Evolutionary conservation across 2,888 invertebrate genomes (phyloP).

Genomic region (Thera obeliscata): DNA sequence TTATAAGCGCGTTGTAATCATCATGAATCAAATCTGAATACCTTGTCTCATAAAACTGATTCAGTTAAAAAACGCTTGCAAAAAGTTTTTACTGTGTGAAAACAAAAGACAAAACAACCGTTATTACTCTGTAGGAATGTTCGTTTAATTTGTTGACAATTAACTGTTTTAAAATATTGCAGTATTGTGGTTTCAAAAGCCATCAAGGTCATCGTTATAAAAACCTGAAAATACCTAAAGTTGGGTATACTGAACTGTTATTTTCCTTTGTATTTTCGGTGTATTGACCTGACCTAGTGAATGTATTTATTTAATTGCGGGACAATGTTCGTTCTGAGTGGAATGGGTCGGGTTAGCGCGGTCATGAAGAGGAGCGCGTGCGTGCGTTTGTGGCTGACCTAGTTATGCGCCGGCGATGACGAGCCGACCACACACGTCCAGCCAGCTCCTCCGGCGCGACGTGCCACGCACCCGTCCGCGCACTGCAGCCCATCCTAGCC

Average conservation of each 20-base stretch:
- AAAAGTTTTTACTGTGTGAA: constrained; percentile 22
- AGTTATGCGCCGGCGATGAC: constrained; percentile 67
- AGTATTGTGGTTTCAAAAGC: constrained; percentile 34
- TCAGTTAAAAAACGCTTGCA: constrained; percentile 32
- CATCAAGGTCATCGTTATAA: constrained; percentile 42
- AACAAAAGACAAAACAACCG: constrained; percentile 26
- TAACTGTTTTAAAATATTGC: constrained; percentile 35
- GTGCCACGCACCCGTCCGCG: constrained; percentile 54
- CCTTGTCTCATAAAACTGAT: constrained; percentile 25
- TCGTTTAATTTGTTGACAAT: constrained; percentile 34
- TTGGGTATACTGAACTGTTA: constrained; percentile 11
- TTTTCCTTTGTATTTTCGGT: constrained; percentile 7
- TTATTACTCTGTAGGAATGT: constrained; percentile 25
- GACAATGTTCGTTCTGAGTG: constrained; percentile 27
- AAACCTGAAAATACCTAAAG: constrained; percentile 4
- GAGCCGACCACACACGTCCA: constrained; percentile 64
- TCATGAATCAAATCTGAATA: constrained; percentile 16
- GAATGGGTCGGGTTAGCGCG: constrained; percentile 50
- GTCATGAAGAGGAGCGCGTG: constrained; percentile 70
- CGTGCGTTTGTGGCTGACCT: constrained; percentile 76
- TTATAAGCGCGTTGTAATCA: constrained; percentile 16
- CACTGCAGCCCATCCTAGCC: constrained; percentile 62
- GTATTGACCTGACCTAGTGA: constrained; percentile 7
- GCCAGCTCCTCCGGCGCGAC: constrained; percentile 43
- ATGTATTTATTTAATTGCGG: constrained; percentile 18